A percentile compares a stretch with the other conserved stretches of the same genome.
Conservation (phyloP, 2,113 vertebrate genomes). For the Hypanus sabinus region DNA sequence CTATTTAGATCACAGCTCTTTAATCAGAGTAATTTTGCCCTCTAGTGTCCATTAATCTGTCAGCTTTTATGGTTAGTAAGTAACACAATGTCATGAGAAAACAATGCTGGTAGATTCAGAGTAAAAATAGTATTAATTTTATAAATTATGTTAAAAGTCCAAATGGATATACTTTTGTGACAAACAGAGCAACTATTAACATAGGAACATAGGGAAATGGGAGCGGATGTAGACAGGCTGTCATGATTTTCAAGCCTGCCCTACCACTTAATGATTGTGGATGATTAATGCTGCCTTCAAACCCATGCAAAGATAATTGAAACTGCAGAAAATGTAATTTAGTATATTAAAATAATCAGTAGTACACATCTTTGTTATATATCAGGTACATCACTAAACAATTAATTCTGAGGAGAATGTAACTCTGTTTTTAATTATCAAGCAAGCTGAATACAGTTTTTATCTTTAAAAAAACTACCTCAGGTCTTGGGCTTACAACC, state of each 20-base stretch:
- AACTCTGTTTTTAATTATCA: neutral
- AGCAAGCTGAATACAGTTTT: neutral
- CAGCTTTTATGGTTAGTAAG: neutral
- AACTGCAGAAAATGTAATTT: neutral
- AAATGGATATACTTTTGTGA: neutral
- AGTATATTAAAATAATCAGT: too few species aligned
- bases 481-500: neutral
- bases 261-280: neutral
- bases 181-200: neutral
- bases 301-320: neutral
- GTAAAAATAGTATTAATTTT: neutral
- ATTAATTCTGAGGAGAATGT: neutral
- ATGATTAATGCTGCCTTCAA: neutral
- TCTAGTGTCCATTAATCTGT: slow-evolving; percentile 8
- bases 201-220: neutral
- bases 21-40: slow-evolving; percentile 8
- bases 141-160: neutral
- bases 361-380: neutral
- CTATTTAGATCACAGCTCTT: neutral
- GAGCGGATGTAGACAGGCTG: too few species aligned
- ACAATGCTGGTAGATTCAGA: neutral
- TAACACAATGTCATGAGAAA: neutral
- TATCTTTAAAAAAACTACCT: neutral
- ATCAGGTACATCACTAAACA: neutral
- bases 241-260: neutral